These are phyloP conservation scores for Anarhynchus alexandrinus DNA, from an alignment of 2,113 vertebrate species.

Conservation along the genomic window DNA sequence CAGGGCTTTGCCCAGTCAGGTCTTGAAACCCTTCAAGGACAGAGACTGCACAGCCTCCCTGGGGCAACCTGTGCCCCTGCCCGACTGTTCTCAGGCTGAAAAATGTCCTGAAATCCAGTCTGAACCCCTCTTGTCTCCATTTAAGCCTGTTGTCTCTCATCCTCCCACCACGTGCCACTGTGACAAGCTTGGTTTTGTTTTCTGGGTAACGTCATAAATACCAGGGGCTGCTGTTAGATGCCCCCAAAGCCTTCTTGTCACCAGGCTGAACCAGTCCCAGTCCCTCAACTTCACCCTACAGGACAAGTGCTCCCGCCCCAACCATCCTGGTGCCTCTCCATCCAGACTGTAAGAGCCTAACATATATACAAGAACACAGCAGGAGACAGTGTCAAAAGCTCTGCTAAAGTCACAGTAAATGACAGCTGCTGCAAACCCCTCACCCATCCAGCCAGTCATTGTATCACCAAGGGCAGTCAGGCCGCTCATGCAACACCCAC, in stretches of 20 bases:
- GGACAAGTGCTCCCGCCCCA: not conserved
- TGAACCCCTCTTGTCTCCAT: not conserved
- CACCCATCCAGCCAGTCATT: not conserved
- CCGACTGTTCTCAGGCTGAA: not conserved
- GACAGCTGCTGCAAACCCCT: not conserved
- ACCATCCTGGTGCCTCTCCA: not conserved
- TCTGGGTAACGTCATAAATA: accelerated
- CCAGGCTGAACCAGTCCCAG: not conserved
- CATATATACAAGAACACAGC: not conserved
- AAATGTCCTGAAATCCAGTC: not conserved
- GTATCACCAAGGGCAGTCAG: not conserved
- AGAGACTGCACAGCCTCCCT: not conserved
- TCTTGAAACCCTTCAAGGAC: not conserved
- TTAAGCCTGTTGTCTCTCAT: not conserved
- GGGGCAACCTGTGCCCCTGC: not conserved
- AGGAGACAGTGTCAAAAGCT: not conserved
- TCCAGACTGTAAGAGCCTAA: not conserved
- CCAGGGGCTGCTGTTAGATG: not conserved
- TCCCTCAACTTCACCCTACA: not conserved
- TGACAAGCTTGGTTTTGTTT: not conserved
- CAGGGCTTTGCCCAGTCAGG: accelerated
- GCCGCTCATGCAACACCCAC: not conserved
- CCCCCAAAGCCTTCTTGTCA: not conserved
- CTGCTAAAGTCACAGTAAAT: not conserved
- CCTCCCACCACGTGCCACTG: not conserved